Conservation (phyloP, 1,140 invertebrate species). For the Vanessa tameamea region DNA sequence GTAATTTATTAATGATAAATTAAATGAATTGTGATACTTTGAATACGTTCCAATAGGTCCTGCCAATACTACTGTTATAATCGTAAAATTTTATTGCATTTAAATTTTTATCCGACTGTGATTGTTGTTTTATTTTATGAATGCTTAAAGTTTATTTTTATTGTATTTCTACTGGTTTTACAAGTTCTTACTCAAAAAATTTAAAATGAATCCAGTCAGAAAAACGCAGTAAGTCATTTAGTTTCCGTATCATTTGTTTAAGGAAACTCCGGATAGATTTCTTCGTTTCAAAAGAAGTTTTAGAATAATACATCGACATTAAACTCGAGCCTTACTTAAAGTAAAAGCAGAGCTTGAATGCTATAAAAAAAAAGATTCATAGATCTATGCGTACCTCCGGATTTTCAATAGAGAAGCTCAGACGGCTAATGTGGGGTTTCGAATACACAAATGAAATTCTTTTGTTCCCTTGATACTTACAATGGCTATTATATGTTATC, state of each 20-base stretch:
- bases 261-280: no score
- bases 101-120: constrained; percentile 34
- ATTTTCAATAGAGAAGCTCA: constrained; percentile 8
- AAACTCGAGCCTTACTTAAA: neutral
- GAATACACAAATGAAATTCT: constrained; percentile 14
- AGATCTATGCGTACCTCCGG: constrained; percentile 1
- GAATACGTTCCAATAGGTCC: constrained; percentile 40
- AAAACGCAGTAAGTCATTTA: no score
- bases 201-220: neutral
- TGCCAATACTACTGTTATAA: constrained; percentile 34
- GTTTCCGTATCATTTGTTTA: no score
- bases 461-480: neutral
- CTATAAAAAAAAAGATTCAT: constrained; percentile 3
- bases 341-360: neutral
- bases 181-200: neutral
- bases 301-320: neutral
- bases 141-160: neutral
- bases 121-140: constrained; percentile 14
- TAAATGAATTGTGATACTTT: constrained; percentile 39
- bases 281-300: neutral
- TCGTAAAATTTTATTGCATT: constrained; percentile 39
- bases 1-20: constrained; percentile 36
- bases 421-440: constrained; percentile 7
- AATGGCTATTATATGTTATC: constrained; percentile 10
- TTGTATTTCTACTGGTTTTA: neutral